Base-by-base conservation (phyloP, 2,113 vertebrate species). In the Dinomys branickii region DNA sequence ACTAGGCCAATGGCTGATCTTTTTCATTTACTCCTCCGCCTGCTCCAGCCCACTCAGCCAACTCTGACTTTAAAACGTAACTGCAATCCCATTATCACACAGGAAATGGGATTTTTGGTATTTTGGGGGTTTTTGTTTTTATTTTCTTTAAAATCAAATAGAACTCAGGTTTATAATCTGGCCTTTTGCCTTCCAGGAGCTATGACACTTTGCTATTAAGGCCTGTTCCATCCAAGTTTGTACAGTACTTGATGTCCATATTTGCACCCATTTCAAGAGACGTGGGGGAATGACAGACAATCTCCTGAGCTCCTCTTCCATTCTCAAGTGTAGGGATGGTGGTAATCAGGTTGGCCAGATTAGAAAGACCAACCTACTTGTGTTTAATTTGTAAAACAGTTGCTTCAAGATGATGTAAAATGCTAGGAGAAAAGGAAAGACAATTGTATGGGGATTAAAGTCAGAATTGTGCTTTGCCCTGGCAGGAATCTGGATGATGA, bases 1-100 rank as follows among this genome's bases (percentile, higher is more conserved):
- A 67, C 8, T 63, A 69, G 16, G 6, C 2, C 26, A 20, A 0
- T 1, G 1, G 52, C 16, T 9, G 13, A 2, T 73, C n/a, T 38
- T 13, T 35, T 80, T 87, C 56, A 63, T 50, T 52, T 12, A 8
- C 13, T 41, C 54, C 16, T 3, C 30, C 2, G 28, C 26, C 73
- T 35, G 3, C 24, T 33, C 65, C 28, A 65, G 59, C 54, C 69
- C 3, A 4, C 85, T 6, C 80, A 2, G 13, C 41, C 58, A 88
- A 14, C 41, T 86, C 50, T 6, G 20, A 41, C 20, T 75, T 75
- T 22, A 73, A 26, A 41, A 41, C 22, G 13, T 73, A 6, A 28
- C 41, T 44, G 9, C 24, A 26, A 7, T 75, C 41, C 41, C 26
- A 26, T 75, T 44, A 69, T 67, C 65, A 41, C 26, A 22, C 71